A percentile compares a stretch with the other conserved stretches of the same genome.
Conservation (phyloP, 1,140 invertebrate species). For the Cotesia typhae region DNA sequence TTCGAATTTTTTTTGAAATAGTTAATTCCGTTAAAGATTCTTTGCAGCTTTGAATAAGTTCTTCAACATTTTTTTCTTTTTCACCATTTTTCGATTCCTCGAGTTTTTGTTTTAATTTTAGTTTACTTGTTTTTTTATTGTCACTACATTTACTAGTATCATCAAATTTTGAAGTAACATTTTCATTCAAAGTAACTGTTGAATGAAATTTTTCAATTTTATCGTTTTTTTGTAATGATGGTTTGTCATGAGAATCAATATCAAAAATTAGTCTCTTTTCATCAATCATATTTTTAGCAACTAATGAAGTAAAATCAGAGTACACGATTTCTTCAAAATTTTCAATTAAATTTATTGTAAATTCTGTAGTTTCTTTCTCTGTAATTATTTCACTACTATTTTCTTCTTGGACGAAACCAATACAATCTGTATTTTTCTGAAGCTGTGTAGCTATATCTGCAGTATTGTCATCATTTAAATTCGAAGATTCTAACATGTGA, state of each 20-base stretch:
- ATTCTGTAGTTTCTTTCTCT: constrained; percentile 15
- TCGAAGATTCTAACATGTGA: constrained; percentile 47
- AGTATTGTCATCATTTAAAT: constrained; percentile 49
- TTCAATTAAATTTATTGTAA: constrained; percentile 7
- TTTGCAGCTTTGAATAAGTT: neutral
- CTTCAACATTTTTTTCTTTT: constrained; percentile 1
- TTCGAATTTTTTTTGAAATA: constrained; percentile 53
- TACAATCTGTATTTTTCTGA: neutral
- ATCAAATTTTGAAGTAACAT: constrained; percentile 32
- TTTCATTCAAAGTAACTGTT: constrained; percentile 45
- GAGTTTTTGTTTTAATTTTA: constrained; percentile 18
- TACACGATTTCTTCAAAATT: constrained; percentile 13
- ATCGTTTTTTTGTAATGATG: constrained; percentile 39
- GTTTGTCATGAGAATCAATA: constrained; percentile 35
- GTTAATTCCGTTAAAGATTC: constrained; percentile 44
- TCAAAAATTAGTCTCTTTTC: constrained; percentile 54
- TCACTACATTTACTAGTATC: constrained; percentile 10
- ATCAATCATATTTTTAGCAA: constrained; percentile 44
- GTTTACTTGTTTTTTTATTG: constrained; percentile 6
- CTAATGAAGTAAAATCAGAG: constrained; percentile 8
- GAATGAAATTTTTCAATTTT: constrained; percentile 49
- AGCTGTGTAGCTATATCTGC: constrained; percentile 1
- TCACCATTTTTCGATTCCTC: constrained; percentile 32
- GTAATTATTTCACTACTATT: neutral
- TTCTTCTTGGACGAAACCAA: neutral